phyloP scores from a whole-genome alignment of 64 coral and sea anemone species.

The Dendrophyllia cribrosa region DNA sequence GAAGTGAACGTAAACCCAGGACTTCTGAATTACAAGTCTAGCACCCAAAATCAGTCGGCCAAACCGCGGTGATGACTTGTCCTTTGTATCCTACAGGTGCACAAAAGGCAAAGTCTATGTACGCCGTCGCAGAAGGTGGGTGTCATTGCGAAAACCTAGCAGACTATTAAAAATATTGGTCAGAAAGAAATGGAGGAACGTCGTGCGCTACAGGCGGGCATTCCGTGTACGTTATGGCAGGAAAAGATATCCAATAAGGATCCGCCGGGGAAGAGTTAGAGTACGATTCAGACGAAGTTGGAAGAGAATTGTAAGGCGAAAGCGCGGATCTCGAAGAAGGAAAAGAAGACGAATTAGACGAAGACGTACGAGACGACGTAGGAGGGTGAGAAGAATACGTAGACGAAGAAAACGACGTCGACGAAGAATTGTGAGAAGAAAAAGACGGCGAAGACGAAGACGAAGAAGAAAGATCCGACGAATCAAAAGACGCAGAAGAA shows the following conservation, averaged over 20 bases:
- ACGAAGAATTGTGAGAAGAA: background rate
- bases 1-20: too few relatives aligned
- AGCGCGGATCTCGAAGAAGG: slow-evolving; percentile 2
- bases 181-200: background rate
- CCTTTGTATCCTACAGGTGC: background rate
- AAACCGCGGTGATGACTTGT: background rate
- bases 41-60: too few relatives aligned
- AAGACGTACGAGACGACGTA: background rate
- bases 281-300: background rate
- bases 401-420: slow-evolving; percentile 25
- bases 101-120: background rate
- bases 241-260: background rate
- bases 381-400: slow-evolving; percentile 3
- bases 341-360: background rate
- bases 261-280: background rate
- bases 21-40: too few relatives aligned
- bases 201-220: background rate
- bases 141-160: background rate
- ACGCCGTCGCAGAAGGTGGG: slow-evolving; percentile 2
- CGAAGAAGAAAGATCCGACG: slow-evolving; percentile 4
- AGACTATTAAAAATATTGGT: background rate
- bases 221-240: slow-evolving; percentile 15
- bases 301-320: background rate
- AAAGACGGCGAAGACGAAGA: slow-evolving; percentile 18
- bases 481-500: background rate